These are phyloP conservation scores for Umimayanthus kanabou DNA, from an alignment of 92 coral and sea anemone species.

Conservation along the genomic window DNA sequence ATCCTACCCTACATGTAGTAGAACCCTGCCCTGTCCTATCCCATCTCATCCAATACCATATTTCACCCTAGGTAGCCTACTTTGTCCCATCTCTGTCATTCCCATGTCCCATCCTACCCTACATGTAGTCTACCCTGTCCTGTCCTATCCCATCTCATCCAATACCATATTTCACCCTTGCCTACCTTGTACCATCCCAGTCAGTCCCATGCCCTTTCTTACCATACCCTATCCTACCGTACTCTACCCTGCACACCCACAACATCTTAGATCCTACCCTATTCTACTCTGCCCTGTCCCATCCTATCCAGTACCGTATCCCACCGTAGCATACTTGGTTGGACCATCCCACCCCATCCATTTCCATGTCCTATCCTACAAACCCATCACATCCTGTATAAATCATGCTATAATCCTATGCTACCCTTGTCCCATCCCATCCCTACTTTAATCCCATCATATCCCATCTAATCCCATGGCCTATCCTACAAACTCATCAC, in stretches of 20 bases:
- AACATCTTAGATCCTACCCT: too few species aligned
- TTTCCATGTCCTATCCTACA: not conserved
- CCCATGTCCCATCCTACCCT: too few species aligned
- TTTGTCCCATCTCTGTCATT: too few species aligned
- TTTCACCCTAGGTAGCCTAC: too few species aligned
- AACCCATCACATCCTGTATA: not conserved
- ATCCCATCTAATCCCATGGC: not conserved
- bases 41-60: too few species aligned
- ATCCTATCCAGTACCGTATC: not conserved
- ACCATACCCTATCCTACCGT: too few species aligned
- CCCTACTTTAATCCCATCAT: not conserved
- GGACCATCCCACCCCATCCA: not conserved
- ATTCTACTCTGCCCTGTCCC: not conserved
- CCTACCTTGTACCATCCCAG: too few species aligned
- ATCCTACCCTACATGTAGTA: too few species aligned
- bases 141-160: not conserved
- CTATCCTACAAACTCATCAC: not conserved
- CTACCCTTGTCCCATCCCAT: not conserved
- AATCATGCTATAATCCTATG: not conserved
- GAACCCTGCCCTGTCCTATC: too few species aligned
- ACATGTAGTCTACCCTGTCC: not conserved
- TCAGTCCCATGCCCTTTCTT: too few species aligned
- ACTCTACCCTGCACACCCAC: too few species aligned
- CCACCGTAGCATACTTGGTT: not conserved
- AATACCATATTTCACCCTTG: too few species aligned